A percentile compares a stretch with the other conserved stretches of the same genome.
Conservation (phyloP, 2,888 invertebrate species). For the Temnothorax rugatulus region DNA sequence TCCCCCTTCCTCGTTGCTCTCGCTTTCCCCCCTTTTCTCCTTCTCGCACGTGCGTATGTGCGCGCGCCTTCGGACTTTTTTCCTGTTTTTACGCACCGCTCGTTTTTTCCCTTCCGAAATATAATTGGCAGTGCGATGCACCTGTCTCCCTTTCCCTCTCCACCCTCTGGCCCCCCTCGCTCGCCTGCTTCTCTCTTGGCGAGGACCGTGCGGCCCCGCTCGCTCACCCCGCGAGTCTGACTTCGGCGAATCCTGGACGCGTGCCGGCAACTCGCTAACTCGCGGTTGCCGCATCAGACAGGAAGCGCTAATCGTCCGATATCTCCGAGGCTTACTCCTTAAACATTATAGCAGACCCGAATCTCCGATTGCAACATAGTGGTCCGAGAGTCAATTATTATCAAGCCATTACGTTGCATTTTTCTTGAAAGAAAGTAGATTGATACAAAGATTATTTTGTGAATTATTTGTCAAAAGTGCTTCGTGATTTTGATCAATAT, state of each 20-base stretch:
- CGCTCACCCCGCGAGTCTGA: slow-evolving; percentile 60
- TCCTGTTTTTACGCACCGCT: slow-evolving; percentile 77
- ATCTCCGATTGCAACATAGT: slow-evolving; percentile 24
- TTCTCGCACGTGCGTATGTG: slow-evolving; percentile 65
- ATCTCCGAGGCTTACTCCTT: slow-evolving; percentile 40
- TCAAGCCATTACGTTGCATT: slow-evolving; percentile 12
- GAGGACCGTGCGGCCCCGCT: slow-evolving; percentile 8
- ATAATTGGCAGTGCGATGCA: slow-evolving; percentile 86
- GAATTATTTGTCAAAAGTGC: background rate
- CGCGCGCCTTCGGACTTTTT: slow-evolving; percentile 76
- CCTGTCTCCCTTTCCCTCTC: slow-evolving; percentile 82
- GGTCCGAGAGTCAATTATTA: slow-evolving; percentile 29
- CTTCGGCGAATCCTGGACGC: slow-evolving; percentile 75
- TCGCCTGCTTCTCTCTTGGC: slow-evolving; percentile 54
- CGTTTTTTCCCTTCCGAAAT: slow-evolving; percentile 83
- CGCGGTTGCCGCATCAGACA: slow-evolving; percentile 51
- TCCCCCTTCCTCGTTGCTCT: slow-evolving; percentile 58
- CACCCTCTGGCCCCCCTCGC: slow-evolving; percentile 60
- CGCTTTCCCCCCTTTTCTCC: slow-evolving; percentile 56
- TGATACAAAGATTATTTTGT: background rate
- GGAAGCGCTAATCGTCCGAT: slow-evolving; percentile 54
- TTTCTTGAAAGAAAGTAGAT: slow-evolving; percentile 4
- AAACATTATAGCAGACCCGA: slow-evolving; percentile 23
- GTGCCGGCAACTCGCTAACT: slow-evolving; percentile 71
- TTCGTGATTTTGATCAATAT: background rate